phyloP scores from a whole-genome alignment of 2,888 invertebrate genomes.

The Augiades crinisus region DNA sequence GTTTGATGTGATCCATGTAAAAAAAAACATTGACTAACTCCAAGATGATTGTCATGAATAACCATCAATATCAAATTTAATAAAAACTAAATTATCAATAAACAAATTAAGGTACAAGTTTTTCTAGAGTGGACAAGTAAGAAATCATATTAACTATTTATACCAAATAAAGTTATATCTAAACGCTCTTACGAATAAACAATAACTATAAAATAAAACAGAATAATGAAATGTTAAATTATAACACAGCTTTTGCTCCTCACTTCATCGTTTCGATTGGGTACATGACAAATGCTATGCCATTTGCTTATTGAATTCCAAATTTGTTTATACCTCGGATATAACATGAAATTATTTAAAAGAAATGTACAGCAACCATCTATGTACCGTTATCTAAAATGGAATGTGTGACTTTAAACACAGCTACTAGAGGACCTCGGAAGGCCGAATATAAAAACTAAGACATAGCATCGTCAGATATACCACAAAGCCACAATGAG shows the following conservation, averaged over 20 bases:
- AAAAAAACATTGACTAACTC: slow-evolving; percentile 47
- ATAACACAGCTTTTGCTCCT: slow-evolving; percentile 78
- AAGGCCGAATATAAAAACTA: slow-evolving; percentile 37
- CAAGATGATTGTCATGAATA: slow-evolving; percentile 72
- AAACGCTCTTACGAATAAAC: slow-evolving; percentile 76
- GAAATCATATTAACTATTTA: slow-evolving; percentile 71
- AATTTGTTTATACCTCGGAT: slow-evolving; percentile 28
- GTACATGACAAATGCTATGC: slow-evolving; percentile 69
- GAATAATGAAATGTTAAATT: slow-evolving; percentile 79
- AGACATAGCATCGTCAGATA: slow-evolving; percentile 75
- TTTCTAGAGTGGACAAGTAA: slow-evolving; percentile 66
- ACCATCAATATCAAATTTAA: slow-evolving; percentile 70
- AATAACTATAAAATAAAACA: slow-evolving; percentile 80
- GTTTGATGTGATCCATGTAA: slow-evolving; percentile 40
- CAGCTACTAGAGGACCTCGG: slow-evolving; percentile 36
- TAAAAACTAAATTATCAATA: slow-evolving; percentile 68
- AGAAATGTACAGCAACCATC: slow-evolving; percentile 50
- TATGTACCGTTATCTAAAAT: slow-evolving; percentile 63
- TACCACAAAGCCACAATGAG: slow-evolving; percentile 66
- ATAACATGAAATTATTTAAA: slow-evolving; percentile 40
- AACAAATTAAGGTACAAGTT: slow-evolving; percentile 78
- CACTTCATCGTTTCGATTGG: slow-evolving; percentile 60
- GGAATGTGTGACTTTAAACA: slow-evolving; percentile 63
- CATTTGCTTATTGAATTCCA: slow-evolving; percentile 29
- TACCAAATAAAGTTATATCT: slow-evolving; percentile 79